A percentile compares a stretch with the other conserved stretches of the same genome.
These are phyloP conservation scores for Rousettus madagascariensis DNA, from an alignment of 2,797 vertebrate genomes.

Conservation along the genomic window DNA sequence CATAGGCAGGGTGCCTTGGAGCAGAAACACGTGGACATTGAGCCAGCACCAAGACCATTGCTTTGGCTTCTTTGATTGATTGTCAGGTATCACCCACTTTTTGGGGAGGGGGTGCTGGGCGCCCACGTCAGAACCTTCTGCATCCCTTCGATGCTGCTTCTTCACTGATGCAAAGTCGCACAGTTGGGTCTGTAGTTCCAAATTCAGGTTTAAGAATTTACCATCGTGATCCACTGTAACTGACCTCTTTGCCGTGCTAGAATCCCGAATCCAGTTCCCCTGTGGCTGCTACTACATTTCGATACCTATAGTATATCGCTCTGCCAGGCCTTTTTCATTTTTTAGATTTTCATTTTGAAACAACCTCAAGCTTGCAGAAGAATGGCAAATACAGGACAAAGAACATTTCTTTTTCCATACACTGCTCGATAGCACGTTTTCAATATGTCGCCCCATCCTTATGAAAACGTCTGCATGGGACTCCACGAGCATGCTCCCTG, in stretches of 20 bases:
- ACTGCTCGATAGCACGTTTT: background rate
- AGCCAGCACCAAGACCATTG: background rate
- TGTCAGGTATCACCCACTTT: background rate
- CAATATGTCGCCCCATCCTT: background rate
- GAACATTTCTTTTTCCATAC: background rate
- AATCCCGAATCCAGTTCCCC: background rate
- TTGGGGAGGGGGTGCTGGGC: too few species aligned
- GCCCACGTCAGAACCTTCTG: background rate
- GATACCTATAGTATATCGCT: background rate
- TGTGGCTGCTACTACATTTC: background rate
- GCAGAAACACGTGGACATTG: accelerated
- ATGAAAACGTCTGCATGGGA: background rate
- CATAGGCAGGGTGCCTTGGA: accelerated
- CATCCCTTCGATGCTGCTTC: too few species aligned
- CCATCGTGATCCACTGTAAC: too few species aligned
- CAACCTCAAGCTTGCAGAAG: background rate
- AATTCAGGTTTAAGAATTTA: background rate
- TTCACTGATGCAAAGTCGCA: background rate
- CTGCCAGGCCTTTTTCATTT: background rate
- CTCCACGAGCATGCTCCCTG: background rate
- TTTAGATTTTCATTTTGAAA: background rate
- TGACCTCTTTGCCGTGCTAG: background rate
- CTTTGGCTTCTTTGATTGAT: too few species aligned
- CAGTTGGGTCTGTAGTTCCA: accelerated
- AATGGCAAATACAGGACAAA: background rate